Conservation (phyloP, 2,113 vertebrate genomes). For the Pogona vitticeps region DNA sequence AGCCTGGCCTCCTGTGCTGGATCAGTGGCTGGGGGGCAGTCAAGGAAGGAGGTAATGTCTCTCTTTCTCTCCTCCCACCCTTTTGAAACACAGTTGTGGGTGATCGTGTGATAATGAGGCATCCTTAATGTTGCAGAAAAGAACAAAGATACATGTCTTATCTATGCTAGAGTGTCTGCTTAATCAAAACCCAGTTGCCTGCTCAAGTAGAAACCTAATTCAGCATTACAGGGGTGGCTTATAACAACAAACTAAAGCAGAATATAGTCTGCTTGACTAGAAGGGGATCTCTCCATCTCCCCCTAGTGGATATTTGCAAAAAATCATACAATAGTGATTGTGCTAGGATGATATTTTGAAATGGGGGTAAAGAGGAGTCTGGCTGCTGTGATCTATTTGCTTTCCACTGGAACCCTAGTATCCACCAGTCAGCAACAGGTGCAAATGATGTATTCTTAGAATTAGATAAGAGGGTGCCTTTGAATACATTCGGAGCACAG, state of each 20-base stretch:
- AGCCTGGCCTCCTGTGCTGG: constrained; percentile 89
- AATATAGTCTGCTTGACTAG: not conserved
- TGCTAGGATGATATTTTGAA: not conserved
- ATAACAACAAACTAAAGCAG: not conserved
- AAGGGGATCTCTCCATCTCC: not conserved
- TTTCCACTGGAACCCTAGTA: not conserved
- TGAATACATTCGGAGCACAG: not conserved
- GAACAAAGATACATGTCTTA: not conserved
- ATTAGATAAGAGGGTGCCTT: not conserved
- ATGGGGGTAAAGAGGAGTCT: not conserved
- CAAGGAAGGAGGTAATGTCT: constrained; percentile 80
- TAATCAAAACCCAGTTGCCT: not conserved
- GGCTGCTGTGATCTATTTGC: not conserved
- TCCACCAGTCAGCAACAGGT: not conserved
- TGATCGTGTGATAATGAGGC: not conserved
- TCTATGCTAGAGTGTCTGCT: not conserved
- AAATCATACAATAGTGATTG: not conserved
- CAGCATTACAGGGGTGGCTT: not conserved
- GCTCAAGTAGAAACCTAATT: not conserved
- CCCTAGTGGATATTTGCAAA: constrained; percentile 19
- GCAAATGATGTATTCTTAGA: not conserved
- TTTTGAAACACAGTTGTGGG: not conserved
- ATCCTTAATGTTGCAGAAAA: not conserved
- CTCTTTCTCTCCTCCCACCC: not conserved
- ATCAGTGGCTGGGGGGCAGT: constrained; percentile 92